Base-by-base conservation (phyloP, 2,888 invertebrate species). In the Cetonia aurata region DNA sequence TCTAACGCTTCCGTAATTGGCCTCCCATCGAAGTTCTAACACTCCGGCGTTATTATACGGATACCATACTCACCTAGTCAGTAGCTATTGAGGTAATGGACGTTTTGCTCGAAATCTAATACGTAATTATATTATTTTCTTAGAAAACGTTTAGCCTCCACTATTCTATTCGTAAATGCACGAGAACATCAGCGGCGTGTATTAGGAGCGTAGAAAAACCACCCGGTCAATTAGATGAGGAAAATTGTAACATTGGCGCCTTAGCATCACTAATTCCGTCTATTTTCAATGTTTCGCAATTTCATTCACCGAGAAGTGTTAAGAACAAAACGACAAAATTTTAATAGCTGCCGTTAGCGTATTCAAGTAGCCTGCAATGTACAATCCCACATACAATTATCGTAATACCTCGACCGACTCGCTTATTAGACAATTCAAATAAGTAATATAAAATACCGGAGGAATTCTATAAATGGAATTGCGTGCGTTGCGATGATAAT, bases 381-480 rank as follows among this genome's bases (percentile, higher is more conserved):
- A 67, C 67, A 66, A 65, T 72, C 71, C 71, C 71, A 71, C 67
- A 62, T 65, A 67, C 74, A 72, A 74, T 74, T 74, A 74, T 71
- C 67, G 56, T 72, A 72, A 71, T 67, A 60, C 55, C 68, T 52
- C 70, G 56, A 65, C 65, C 60, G 57, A 62, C 68, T 69, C 68
- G 66, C 71, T 68, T 70, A 72, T 74, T 72, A 75, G 71, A 75
- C 75, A 73, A 77, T 74, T 74, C 76, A 75, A 76, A 77, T 77
- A 76, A 77, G 77, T 77, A 77, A 71, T 69, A 73, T 71, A 73
- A 68, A 77, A 76, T 77, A 72, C 70, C 74, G 74, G 76, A 75
- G 75, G 76, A 77, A 75, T 75, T 77, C 75, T 76, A 76, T 76
- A 77, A 79, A 77, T 73, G 75, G 73, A 76, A 75, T 77, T 79